Evolutionary conservation across 2,113 vertebrate species (phyloP), one percentile per base, ranked within the genome.

Genomic region (Montifringilla adamsi): DNA sequence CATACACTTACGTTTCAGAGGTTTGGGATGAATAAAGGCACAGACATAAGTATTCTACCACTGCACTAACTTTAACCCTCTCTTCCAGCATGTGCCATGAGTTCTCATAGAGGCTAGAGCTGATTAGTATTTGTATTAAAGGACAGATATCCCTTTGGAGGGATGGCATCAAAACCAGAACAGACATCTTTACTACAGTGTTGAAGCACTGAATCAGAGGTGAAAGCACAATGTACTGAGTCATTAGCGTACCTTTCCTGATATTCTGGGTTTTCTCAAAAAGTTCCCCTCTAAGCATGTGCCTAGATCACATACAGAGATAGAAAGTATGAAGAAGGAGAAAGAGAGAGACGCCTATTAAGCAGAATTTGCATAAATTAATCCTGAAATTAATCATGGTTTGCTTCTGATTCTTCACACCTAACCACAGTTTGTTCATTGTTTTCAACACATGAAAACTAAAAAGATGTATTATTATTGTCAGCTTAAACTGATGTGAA

Each of bases 121-220:
- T 64, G 58, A 84, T 30, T 10, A 64, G 26, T 53, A 46, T 75
- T 56, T 39, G 3, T 85, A 39, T 56, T 87, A 87, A 78, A 14
- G 81, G 70, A 60, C 22, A 87, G 20, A 72, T 15, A 52, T 15
- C 13, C 28, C 53, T 77, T 52, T 2, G 3, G 52, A 84, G 78
- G 11, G 39, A 52, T 37, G 31, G 62, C 47, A 72, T 72, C 41
- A 78, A n/a, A 73, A 68, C 75, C 47, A 75, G 63, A 93, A 77
- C 21, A 79, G 31, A 94, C 56, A 6, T 28, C 56, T 69, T 62
- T 53, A 82, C 35, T 78, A 64, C n/a, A 28, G 15, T 10, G 12
- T 15, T 76, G 49, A 81, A 78, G n/a, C n/a, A 91, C 58, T 76
- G 66, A 94, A 89, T 84, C 84, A 94, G 49, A 93, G 62, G 47